Evolutionary conservation across 2,888 invertebrate genomes (phyloP).

Genomic region (Rhaphigaster nebulosa): DNA sequence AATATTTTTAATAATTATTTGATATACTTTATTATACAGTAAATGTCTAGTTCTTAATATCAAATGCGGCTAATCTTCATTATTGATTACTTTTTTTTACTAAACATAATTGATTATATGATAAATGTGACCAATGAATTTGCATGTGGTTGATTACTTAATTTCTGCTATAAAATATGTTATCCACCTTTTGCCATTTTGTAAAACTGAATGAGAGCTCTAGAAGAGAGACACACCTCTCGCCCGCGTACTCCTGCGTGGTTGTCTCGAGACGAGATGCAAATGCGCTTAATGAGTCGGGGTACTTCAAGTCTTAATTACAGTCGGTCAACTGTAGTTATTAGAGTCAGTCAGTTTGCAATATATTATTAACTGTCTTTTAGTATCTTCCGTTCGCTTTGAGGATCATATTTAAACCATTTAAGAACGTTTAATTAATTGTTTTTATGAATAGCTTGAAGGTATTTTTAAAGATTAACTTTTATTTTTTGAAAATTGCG

Average conservation of each 20-base stretch:
- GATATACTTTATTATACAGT: too few species aligned
- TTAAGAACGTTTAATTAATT: background rate
- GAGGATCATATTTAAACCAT: background rate
- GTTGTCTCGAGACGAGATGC: background rate
- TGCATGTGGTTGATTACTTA: background rate
- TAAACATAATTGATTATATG: too few species aligned
- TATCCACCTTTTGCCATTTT: background rate
- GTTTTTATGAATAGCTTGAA: background rate
- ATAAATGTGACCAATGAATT: too few species aligned
- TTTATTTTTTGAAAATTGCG: too few species aligned
- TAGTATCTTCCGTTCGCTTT: background rate
- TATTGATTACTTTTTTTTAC: too few species aligned
- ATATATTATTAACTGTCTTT: background rate
- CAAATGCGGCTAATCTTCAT: too few species aligned
- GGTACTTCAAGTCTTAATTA: background rate
- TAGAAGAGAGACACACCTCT: background rate
- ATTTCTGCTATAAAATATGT: background rate
- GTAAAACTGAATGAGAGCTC: background rate
- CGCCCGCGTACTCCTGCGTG: background rate
- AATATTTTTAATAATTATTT: too few species aligned
- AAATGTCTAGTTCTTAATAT: too few species aligned
- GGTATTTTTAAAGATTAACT: background rate
- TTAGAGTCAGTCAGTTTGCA: background rate
- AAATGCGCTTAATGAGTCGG: conserved; percentile 23
- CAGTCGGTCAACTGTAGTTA: background rate